These are phyloP conservation scores for Torymus tubicola DNA, from an alignment of 2,888 invertebrate species.

Conservation along the genomic window DNA sequence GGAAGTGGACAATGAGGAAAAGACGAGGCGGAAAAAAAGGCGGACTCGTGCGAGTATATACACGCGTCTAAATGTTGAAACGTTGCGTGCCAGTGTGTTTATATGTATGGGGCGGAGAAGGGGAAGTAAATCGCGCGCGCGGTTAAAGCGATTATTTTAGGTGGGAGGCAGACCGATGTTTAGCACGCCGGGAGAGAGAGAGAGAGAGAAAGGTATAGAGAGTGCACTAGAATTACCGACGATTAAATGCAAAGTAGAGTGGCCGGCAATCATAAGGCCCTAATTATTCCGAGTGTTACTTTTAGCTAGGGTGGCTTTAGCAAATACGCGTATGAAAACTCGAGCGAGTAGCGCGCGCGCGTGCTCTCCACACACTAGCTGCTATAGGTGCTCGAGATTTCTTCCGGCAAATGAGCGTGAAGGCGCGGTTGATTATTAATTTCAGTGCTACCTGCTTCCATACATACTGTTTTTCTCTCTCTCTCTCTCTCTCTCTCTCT, in stretches of 20 bases:
- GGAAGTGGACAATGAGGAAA: constrained; percentile 25
- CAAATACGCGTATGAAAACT: constrained; percentile 18
- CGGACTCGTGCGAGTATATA: background rate
- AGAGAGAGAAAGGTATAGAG: too few relatives aligned
- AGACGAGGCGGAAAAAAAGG: background rate
- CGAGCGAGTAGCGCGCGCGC: too few relatives aligned
- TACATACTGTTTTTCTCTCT: background rate
- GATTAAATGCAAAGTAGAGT: constrained; percentile 51
- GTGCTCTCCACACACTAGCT: too few relatives aligned
- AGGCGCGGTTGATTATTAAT: background rate
- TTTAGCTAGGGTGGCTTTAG: constrained; percentile 16
- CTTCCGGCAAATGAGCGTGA: background rate
- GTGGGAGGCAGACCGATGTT: constrained; percentile 28
- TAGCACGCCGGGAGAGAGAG: background rate
- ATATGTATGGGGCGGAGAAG: background rate
- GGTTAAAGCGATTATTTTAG: constrained; percentile 36
- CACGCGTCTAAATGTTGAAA: background rate
- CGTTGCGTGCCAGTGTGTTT: background rate
- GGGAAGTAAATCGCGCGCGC: background rate
- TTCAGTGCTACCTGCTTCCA: background rate
- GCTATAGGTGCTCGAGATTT: constrained; percentile 9
- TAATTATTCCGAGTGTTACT: constrained; percentile 48
- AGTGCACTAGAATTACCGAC: constrained; percentile 44
- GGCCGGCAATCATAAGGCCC: constrained; percentile 24
- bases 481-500: too few relatives aligned